Percentiles rank a stretch among this genome's conserved stretches.
These are phyloP conservation scores for Melanargia galathea DNA, from an alignment of 2,888 invertebrate species.

Conservation along the genomic window DNA sequence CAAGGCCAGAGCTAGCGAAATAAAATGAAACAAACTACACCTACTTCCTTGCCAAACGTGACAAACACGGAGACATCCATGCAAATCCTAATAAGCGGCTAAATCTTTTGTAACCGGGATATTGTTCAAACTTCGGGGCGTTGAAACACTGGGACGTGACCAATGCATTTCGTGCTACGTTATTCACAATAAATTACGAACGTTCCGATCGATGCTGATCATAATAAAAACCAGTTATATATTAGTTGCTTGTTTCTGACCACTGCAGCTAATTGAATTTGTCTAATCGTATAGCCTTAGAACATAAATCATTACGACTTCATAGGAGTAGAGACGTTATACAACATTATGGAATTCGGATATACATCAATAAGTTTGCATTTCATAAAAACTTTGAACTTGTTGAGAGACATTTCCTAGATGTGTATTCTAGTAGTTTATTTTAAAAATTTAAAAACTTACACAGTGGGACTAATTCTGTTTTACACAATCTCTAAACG, in stretches of 20 bases:
- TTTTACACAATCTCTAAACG: too few species aligned
- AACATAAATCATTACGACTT: conserved; percentile 5
- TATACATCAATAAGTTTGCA: too few species aligned
- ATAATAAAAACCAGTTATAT: conserved; percentile 21
- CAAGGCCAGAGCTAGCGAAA: conserved; percentile 7
- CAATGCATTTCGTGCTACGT: conserved; percentile 45
- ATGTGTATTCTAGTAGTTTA: too few species aligned
- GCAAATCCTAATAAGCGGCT: conserved; percentile 25
- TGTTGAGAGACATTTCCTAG: too few species aligned
- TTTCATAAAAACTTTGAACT: too few species aligned
- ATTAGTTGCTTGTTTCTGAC: neutral
- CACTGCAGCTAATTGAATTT: conserved; percentile 7
- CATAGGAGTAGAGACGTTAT: neutral
- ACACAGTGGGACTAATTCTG: too few species aligned
- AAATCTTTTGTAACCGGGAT: conserved; percentile 29
- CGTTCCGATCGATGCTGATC: conserved; percentile 24
- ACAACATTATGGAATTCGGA: too few species aligned
- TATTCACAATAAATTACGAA: conserved; percentile 39
- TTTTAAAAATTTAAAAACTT: too few species aligned
- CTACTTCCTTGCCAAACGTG: conserved; percentile 17
- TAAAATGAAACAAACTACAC: conserved; percentile 6
- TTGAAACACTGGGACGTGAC: conserved; percentile 43
- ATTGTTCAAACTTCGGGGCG: conserved; percentile 36
- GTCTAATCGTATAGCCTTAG: neutral
- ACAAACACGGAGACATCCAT: conserved; percentile 11